Percentiles rank a stretch among this genome's conserved stretches.
These are phyloP conservation scores for Ceryle rudis DNA, from an alignment of 2,797 vertebrate genomes.

Conservation along the genomic window DNA sequence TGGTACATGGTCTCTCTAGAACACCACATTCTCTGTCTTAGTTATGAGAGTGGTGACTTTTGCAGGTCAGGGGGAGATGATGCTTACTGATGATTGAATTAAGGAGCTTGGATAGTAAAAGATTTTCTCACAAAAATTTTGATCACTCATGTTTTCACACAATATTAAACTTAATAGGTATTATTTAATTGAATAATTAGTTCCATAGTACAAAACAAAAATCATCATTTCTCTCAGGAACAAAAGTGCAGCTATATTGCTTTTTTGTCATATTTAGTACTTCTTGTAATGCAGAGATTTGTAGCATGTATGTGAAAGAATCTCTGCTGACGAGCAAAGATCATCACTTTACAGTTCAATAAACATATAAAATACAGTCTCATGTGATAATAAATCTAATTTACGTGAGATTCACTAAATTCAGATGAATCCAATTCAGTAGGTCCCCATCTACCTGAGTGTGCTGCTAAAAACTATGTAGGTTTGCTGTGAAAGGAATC, in stretches of 20 bases:
- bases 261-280: neutral
- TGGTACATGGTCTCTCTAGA: neutral
- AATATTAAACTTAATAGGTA: neutral
- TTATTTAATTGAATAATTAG: conserved; percentile 8
- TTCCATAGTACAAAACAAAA: neutral
- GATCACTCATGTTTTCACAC: neutral
- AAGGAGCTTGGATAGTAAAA: neutral
- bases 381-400: neutral
- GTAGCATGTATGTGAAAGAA: neutral
- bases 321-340: neutral
- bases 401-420: neutral
- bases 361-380: neutral
- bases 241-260: neutral
- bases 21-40: neutral
- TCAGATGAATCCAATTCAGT: neutral
- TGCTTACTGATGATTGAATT: conserved; percentile 1
- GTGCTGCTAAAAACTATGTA: neutral
- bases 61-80: neutral
- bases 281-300: neutral
- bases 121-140: neutral
- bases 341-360: neutral
- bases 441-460: neutral
- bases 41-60: neutral
- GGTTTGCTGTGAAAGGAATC: neutral
- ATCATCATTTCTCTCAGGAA: neutral